Evolutionary conservation across 2,797 vertebrate species (phyloP), one percentile per base, ranked within the genome.

Genomic region (Karalla daura): DNA sequence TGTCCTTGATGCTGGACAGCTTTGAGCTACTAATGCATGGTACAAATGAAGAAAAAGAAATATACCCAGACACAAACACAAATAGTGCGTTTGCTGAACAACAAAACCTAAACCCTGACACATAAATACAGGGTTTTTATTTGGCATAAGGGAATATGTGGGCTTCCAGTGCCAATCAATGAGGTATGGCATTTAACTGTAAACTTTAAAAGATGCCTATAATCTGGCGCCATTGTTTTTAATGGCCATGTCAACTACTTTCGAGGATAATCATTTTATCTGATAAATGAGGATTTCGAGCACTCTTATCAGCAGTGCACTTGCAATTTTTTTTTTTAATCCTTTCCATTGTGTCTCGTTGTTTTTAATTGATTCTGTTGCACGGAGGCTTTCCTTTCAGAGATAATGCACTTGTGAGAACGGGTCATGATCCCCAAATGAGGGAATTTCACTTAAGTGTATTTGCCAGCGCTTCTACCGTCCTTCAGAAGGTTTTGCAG

Each of bases 231-330:
- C 80, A 85, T 87, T 92, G 77, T 93, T 88, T 90, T 93, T 92
- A 88, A 91, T 89, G 85, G 85, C 85, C 87, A 87, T 91, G 88
- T 91, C 86, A 91, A 87, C 87, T 85, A 51, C 90, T 90, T 83
- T 91, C 50, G 64, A 84, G 92, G 91, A 91, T 93, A 92, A 94
- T 94, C 90, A 90, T 93, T 93, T 94, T 90, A 94, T 95, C 93
- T 92, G 94, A 94, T 94, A 91, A 92, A 90, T 86, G 72, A 84
- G 86, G 90, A 91, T 93, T 93, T 91, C 80, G 89, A 91, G 90
- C 81, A 77, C 70, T 88, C 90, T 95, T 95, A 95, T 95, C 94
- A 86, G 90, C 81, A 24, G 70, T 79, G 78, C 78, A 84, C 89
- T 91, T 59, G 81, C 87, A 82, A 83, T 91, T 88, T 84, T 90